Base-by-base conservation (phyloP, 2,113 vertebrate species). In the Oreochromis niloticus region DNA sequence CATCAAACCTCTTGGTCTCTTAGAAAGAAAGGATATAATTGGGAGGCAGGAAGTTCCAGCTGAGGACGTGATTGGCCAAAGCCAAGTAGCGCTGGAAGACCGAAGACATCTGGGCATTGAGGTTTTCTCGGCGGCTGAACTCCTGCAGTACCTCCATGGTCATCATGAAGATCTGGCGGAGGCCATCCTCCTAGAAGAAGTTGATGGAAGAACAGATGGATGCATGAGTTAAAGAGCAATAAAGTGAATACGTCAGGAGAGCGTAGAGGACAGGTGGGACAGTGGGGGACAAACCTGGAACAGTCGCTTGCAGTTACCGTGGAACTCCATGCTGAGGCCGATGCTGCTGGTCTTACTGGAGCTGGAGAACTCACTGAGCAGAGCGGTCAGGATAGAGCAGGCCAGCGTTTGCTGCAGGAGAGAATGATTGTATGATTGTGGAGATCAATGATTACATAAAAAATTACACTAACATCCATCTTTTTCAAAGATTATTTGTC, bases 321-420 rank as follows among this genome's bases (percentile, higher is more conserved):
- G 99, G 88, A 99, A 99, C 95, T 99, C 99, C 98, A 99, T 99
- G 94, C 98, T 99, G 91, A 99, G 97, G 89, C 99, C 99, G 88
- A 99, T 99, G 96, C 99, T 99, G 97, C 99, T 99, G 93, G 98
- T 99, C 96, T 99, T 99, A 95, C 97, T 99, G 95, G 98, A 99
- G 96, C 98, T 99, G 95, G 99, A 99, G 95, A 99, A 99, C 94
- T 99, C 99, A 12, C 98, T 99, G 93, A 99, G 96, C 56, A 99
- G 95, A 11, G 99, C 99, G 2, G 97, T 99, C 87, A 99, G 96
- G 96, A 99, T 99, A 96, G 98, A 99, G 96, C 98, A 99, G 84
- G 98, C 98, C 96, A 99, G 95, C 1, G 98, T 99, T 98, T 99
- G 99, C 98, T 99, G 96, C 61, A 91, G 24, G 36, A 75, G 7